phyloP scores from a whole-genome alignment of 2,113 vertebrate genomes.

The Ondatra zibethicus region DNA sequence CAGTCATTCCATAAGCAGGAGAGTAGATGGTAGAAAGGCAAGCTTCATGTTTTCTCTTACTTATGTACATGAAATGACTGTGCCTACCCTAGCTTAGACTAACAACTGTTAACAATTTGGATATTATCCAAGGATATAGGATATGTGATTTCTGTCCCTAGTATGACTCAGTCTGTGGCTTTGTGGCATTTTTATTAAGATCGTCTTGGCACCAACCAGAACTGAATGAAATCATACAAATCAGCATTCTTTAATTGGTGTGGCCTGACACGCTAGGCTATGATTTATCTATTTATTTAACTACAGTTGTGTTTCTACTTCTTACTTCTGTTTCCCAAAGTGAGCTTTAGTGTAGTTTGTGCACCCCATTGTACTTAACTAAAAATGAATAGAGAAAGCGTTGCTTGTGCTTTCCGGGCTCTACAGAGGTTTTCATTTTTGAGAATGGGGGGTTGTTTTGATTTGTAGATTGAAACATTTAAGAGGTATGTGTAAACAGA shows the following conservation, averaged over 20 bases:
- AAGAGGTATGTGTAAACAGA: not conserved
- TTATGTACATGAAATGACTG: conserved; percentile 8
- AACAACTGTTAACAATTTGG: conserved; percentile 15
- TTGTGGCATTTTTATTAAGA: conserved; percentile 60
- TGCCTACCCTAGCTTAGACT: not conserved
- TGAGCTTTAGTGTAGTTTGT: conserved; percentile 1
- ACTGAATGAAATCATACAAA: not conserved
- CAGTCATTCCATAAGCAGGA: not conserved
- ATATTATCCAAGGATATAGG: conserved; percentile 14
- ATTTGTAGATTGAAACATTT: conserved; percentile 18
- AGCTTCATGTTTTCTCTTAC: conserved; percentile 20
- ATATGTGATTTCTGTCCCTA: conserved; percentile 9
- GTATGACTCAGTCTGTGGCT: not conserved
- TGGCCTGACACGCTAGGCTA: not conserved
- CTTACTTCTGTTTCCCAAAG: conserved; percentile 46
- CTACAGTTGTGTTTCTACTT: conserved; percentile 41
- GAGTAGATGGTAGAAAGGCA: conserved; percentile 23
- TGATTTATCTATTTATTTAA: conserved; percentile 56
- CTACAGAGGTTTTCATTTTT: conserved; percentile 3
- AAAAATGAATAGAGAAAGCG: conserved; percentile 38
- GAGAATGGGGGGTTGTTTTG: not conserved
- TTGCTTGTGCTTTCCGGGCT: conserved; percentile 1
- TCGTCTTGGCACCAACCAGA: conserved; percentile 41
- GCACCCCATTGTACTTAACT: not conserved
- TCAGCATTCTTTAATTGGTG: conserved; percentile 49